Evolutionary conservation across 2,113 vertebrate species (phyloP).

Genomic region (Tachysurus fulvidraco): DNA sequence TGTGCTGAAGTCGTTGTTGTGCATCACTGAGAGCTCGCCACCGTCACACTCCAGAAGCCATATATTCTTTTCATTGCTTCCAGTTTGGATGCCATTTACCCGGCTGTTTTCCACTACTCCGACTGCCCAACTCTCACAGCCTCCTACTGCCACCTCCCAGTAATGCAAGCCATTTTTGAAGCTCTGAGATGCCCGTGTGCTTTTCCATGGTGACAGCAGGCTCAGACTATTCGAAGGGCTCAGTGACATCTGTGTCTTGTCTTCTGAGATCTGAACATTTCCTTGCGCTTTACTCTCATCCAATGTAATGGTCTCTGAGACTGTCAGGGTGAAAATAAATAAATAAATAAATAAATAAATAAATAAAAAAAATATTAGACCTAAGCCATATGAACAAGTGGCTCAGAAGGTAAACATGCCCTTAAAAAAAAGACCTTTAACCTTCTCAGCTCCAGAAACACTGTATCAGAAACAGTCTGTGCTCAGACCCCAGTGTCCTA

Average conservation of each 20-base stretch:
- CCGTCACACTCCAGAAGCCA: constrained; percentile 42
- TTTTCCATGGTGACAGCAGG: background rate
- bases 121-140: constrained; percentile 36
- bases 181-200: constrained; percentile 27
- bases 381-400: background rate
- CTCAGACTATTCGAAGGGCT: constrained; percentile 1
- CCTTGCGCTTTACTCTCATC: constrained; percentile 65
- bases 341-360: too few species aligned
- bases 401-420: background rate
- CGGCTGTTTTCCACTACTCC: constrained; percentile 34
- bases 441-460: background rate
- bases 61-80: background rate
- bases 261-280: constrained; percentile 65
- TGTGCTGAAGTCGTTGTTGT: constrained; percentile 6
- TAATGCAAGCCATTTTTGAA: constrained; percentile 46
- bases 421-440: background rate
- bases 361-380: background rate
- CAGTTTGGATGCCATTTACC: background rate
- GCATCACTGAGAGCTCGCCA: constrained; percentile 29
- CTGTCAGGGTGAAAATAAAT: background rate
- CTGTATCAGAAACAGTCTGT: too few species aligned
- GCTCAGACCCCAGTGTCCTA: too few species aligned
- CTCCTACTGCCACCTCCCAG: constrained; percentile 50
- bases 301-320: constrained; percentile 74
- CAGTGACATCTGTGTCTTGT: constrained; percentile 54